Base-by-base conservation (phyloP, 1,140 invertebrate species). In the Polypedilum vanderplanki region DNA sequence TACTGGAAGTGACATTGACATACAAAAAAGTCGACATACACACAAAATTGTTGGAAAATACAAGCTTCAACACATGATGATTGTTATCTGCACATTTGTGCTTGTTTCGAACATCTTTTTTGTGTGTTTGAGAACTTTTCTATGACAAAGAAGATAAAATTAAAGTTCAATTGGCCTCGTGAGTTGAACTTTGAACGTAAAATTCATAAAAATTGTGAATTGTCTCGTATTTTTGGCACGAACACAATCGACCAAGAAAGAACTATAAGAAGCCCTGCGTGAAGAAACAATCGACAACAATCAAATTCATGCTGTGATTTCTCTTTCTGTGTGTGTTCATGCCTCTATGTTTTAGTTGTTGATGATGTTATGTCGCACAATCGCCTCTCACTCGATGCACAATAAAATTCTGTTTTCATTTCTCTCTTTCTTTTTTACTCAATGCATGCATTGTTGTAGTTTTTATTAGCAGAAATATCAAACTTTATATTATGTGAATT, bases 291-390 rank as follows among this genome's bases (percentile, higher is more conserved):
- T 70, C 65, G 65, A 70, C 12, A 70, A 70, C 65, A 70, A 70
- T 70, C 65, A 70, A 70, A 70, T 20, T 70, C 65, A 70, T 70
- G 65, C 65, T 70, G 65, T 20, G 65, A 70, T 70, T 70, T 57
- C n/a, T 57, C 46, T 57, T 57, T 57, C 46, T 57, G n/a, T 57
- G 46, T 46, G 41, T 57, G 46, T 12, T 57, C n/a, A n/a, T 57
- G 46, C 24, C 24, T 33, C 24, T 33, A 33, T 57, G 46, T 57
- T 57, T 12, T 57, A 15, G 12, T 33, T 33, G 24, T 12, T 57
- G n/a, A n/a, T 57, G 46, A 57, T 57, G n/a, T 57, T 57, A 57
- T 57, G 46, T 57, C 46, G 46, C 46, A 57, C 46, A 57, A 57
- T 57, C 46, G 46, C 46, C 46, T 57, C 46, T n/a, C 46, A n/a